Percentiles rank a stretch among this genome's conserved stretches.
Evolutionary conservation across 2,113 vertebrate species (phyloP).

Genomic region (Pycnonotus jocosus): DNA sequence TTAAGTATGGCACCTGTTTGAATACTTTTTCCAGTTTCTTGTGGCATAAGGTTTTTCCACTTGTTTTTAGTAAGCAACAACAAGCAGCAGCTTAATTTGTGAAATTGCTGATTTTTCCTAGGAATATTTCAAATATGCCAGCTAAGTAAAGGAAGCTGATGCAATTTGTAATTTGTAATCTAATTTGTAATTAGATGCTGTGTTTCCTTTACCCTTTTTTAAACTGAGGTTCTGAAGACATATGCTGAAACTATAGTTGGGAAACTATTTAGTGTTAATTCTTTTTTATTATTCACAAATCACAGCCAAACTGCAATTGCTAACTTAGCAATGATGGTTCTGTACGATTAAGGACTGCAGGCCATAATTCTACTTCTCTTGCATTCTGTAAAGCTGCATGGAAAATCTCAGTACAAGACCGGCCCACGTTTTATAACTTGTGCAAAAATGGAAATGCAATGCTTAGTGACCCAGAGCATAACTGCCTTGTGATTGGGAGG

Average conservation of each 20-base stretch:
- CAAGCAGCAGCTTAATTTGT: neutral
- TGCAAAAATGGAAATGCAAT: neutral
- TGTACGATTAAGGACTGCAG: neutral
- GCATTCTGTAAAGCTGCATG: neutral
- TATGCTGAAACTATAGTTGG: neutral
- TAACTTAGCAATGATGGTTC: neutral
- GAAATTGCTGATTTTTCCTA: neutral
- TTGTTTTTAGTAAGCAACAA: neutral
- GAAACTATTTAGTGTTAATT: neutral
- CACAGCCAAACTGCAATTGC: neutral
- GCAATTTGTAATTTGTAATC: neutral
- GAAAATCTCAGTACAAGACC: neutral
- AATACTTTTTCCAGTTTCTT: neutral
- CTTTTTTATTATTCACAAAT: neutral
- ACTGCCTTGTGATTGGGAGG: neutral
- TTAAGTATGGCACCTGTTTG: neutral
- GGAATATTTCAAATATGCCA: neutral
- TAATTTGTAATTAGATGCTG: neutral
- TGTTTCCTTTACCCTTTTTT: neutral
- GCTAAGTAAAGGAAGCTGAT: neutral
- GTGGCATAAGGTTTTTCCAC: neutral
- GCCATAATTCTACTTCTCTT: neutral
- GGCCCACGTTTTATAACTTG: neutral
- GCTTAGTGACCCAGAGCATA: neutral
- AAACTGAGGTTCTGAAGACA: neutral